phyloP scores from a whole-genome alignment of 2,888 invertebrate species.

The Cetonia aurata region DNA sequence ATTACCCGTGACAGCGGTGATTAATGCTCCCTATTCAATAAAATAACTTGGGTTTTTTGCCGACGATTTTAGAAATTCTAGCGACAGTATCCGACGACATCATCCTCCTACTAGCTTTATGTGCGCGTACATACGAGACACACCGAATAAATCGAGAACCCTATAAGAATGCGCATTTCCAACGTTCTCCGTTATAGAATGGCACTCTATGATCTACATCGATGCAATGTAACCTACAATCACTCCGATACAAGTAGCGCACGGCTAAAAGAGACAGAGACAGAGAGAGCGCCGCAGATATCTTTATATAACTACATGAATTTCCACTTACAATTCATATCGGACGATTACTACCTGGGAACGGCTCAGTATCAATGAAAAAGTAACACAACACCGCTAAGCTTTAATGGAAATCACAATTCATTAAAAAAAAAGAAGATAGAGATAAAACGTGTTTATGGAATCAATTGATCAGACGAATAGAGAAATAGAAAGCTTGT shows the following conservation, averaged over 20 bases:
- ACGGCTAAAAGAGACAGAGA: constrained; percentile 32
- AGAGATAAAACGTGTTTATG: constrained; percentile 41
- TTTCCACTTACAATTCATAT: constrained; percentile 55
- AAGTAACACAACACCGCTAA: constrained; percentile 46
- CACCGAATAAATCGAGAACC: background rate
- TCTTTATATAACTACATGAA: constrained; percentile 50
- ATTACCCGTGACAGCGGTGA: constrained; percentile 71
- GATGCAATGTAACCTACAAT: constrained; percentile 19
- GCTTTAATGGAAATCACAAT: constrained; percentile 53
- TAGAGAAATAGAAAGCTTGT: constrained; percentile 33
- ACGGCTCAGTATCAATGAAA: constrained; percentile 49
- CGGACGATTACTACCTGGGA: constrained; percentile 53
- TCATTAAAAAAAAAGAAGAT: constrained; percentile 46
- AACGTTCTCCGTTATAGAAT: constrained; percentile 7
- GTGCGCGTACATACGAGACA: background rate
- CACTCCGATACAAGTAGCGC: constrained; percentile 19
- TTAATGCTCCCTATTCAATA: constrained; percentile 63
- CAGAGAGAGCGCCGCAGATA: constrained; percentile 32
- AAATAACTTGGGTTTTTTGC: constrained; percentile 44
- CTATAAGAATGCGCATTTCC: background rate
- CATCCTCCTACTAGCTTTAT: constrained; percentile 28
- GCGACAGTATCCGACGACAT: constrained; percentile 37
- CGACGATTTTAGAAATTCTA: constrained; percentile 40
- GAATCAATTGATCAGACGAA: constrained; percentile 33
- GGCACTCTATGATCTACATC: constrained; percentile 33